Conservation (phyloP, 2,113 vertebrate species). For the Centropristis striata region DNA sequence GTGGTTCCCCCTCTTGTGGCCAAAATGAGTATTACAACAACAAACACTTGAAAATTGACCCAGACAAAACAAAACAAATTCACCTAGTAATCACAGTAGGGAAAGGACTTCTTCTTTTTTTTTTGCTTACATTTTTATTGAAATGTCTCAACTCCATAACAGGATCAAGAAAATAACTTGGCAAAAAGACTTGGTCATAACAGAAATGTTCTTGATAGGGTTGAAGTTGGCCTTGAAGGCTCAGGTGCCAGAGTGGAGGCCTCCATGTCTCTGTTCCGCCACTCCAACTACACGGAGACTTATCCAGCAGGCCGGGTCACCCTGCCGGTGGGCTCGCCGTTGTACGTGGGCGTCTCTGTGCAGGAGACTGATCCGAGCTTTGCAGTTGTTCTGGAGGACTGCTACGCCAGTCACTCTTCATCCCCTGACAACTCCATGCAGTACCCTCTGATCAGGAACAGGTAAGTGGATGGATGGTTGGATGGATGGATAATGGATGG, state of each 20-base stretch:
- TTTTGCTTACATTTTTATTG: too few species aligned
- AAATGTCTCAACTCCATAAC: too few species aligned
- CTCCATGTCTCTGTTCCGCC: slow-evolving; percentile 70
- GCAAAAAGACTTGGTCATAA: too few species aligned
- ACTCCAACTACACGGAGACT: slow-evolving; percentile 47
- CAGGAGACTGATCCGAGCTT: slow-evolving; percentile 44
- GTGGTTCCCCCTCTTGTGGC: too few species aligned
- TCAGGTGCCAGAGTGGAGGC: slow-evolving; percentile 31
- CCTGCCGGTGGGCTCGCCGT: slow-evolving; percentile 65
- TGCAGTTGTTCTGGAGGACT: slow-evolving; percentile 73
- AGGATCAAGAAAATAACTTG: too few species aligned
- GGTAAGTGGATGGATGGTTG: too few species aligned
- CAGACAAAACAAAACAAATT: too few species aligned
- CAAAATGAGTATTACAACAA: too few species aligned
- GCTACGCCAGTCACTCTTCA: slow-evolving; percentile 63
- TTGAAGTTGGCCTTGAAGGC: slow-evolving; percentile 39
- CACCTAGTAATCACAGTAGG: too few species aligned
- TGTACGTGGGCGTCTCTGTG: slow-evolving; percentile 70
- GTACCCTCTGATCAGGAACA: slow-evolving; percentile 73
- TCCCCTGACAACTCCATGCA: slow-evolving; percentile 22
- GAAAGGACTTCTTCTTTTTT: too few species aligned
- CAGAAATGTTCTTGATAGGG: slow-evolving; percentile 36
- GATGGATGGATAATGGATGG: too few species aligned
- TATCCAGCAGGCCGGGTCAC: slow-evolving; percentile 54
- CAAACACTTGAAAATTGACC: too few species aligned